phyloP scores from a whole-genome alignment of 2,888 invertebrate species.

The Trichopria drosophilae region DNA sequence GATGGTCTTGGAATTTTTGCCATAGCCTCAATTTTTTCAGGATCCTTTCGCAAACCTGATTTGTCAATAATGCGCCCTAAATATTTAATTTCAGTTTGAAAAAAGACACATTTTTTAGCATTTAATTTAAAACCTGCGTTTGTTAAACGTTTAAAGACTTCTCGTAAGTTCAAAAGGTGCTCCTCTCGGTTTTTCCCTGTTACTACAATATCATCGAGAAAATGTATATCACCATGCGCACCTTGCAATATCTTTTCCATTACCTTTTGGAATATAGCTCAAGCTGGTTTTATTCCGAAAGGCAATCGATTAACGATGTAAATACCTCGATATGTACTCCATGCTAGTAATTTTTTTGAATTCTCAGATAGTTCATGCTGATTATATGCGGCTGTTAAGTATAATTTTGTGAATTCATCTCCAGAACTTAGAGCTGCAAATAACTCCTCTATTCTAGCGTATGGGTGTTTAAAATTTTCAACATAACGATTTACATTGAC shows the following conservation, averaged over 20 bases:
- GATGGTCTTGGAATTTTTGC: conserved; percentile 36
- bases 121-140: conserved; percentile 40
- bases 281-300: conserved; percentile 47
- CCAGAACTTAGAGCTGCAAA: no score
- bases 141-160: conserved; percentile 36
- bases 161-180: conserved; percentile 36
- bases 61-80: conserved; percentile 46
- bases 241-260: conserved; percentile 42
- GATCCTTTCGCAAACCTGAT: conserved; percentile 43
- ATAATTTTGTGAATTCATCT: conserved; percentile 38
- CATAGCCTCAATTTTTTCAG: conserved; percentile 45
- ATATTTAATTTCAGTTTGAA: conserved; percentile 34
- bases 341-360: conserved; percentile 37
- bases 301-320: conserved; percentile 39
- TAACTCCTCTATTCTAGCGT: no score
- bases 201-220: conserved; percentile 42
- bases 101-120: conserved; percentile 42
- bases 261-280: conserved; percentile 48
- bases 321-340: conserved; percentile 38
- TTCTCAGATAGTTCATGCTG: conserved; percentile 44
- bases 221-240: conserved; percentile 29
- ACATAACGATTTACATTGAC: no score
- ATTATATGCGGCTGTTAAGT: conserved; percentile 45
- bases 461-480: no score
- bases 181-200: conserved; percentile 32